Evolutionary conservation across 2,113 vertebrate genomes (phyloP).

Genomic region (Addax nasomaculatus): DNA sequence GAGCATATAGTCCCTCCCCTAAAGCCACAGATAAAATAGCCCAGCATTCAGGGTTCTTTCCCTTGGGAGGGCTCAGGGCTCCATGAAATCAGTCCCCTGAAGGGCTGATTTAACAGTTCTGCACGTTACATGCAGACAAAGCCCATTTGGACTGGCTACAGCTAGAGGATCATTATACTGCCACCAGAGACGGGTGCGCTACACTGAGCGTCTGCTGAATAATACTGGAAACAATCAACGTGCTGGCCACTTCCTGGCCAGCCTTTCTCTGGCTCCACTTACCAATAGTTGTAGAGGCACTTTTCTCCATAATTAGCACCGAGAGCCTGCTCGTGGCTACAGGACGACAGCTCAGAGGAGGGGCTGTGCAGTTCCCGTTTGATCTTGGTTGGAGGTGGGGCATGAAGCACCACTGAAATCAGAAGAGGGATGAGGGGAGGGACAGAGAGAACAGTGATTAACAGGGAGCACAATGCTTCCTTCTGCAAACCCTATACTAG

Average conservation of each 20-base stretch:
- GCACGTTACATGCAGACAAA: not conserved
- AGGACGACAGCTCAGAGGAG: conserved; percentile 90
- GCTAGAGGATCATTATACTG: not conserved
- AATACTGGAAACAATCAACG: not conserved
- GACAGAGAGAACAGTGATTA: not conserved
- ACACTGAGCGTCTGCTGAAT: not conserved
- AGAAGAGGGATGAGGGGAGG: not conserved
- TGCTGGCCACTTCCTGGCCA: not conserved
- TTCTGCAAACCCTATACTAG: not conserved
- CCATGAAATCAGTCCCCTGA: not conserved
- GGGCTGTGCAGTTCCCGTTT: conserved; percentile 93
- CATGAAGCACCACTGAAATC: conserved; percentile 93
- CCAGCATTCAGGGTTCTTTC: not conserved
- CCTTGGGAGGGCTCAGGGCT: not conserved
- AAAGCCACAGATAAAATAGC: conserved; percentile 52
- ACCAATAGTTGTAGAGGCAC: conserved; percentile 99
- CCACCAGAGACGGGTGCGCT: not conserved
- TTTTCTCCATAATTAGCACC: conserved; percentile 93
- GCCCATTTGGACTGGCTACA: not conserved
- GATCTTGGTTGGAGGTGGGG: conserved; percentile 93
- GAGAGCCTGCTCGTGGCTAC: conserved; percentile 90
- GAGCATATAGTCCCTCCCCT: conserved; percentile 31
- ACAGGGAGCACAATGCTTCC: not conserved
- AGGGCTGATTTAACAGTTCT: not conserved
- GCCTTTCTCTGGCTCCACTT: conserved; percentile 49